A percentile compares a stretch with the other conserved stretches of the same genome.
Conservation (phyloP, 2,113 vertebrate genomes). For the Heterotis niloticus region DNA sequence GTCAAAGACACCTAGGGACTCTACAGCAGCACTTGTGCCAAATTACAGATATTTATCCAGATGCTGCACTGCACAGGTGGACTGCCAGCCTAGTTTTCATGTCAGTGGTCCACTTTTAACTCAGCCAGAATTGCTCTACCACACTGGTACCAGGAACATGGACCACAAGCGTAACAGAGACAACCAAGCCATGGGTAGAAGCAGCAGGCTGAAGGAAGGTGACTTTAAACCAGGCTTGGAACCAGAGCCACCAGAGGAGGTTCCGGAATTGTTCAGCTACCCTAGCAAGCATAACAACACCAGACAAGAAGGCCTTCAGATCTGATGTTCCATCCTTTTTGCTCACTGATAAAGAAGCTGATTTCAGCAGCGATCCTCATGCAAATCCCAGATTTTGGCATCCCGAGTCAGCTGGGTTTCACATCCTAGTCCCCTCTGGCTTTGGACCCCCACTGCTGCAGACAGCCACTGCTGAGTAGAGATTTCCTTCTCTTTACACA, state of each 20-base stretch:
- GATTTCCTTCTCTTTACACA: too few relatives aligned
- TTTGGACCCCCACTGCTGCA: too few relatives aligned
- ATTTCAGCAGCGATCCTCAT: too few relatives aligned
- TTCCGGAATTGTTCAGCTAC: constrained; percentile 46
- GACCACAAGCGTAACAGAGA: constrained; percentile 69
- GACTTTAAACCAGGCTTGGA: constrained; percentile 56
- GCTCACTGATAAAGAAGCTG: background rate
- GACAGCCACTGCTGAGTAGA: too few relatives aligned
- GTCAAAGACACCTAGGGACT: constrained; percentile 39
- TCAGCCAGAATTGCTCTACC: constrained; percentile 50
- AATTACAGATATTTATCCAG: constrained; percentile 57
- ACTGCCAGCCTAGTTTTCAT: constrained; percentile 51
- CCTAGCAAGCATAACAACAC: constrained; percentile 57
- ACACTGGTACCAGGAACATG: constrained; percentile 57
- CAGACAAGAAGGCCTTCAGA: constrained; percentile 66
- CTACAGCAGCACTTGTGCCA: constrained; percentile 48
- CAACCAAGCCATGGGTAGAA: constrained; percentile 63
- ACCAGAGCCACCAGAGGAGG: constrained; percentile 50
- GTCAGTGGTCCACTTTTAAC: constrained; percentile 55
- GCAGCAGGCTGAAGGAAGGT: constrained; percentile 55
- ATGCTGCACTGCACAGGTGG: constrained; percentile 40
- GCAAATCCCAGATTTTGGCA: too few relatives aligned
- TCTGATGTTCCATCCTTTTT: constrained; percentile 47
- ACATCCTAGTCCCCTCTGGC: too few relatives aligned
- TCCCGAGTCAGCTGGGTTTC: too few relatives aligned